Conservation (phyloP, 2,797 vertebrate species). For the Luscinia megarhynchos region DNA sequence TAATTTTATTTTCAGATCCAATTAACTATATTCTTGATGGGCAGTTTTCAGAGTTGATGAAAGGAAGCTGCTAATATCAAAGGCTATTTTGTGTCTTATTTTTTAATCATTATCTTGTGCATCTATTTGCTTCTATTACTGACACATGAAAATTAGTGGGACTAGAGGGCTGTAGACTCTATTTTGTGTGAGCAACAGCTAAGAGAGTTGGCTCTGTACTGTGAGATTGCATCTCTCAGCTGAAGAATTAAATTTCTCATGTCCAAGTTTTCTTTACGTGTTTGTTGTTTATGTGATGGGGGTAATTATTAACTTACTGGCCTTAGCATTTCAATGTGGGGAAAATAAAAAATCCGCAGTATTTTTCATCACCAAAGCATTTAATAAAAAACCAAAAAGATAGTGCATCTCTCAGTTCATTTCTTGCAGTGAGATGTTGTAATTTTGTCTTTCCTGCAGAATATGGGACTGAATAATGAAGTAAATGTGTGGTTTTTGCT, state of each 20-base stretch:
- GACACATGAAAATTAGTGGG: not conserved
- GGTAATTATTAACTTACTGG: not conserved
- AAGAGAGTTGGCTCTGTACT: not conserved
- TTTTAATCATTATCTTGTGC: not conserved
- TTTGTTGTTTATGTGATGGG: not conserved
- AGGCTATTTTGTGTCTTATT: not conserved
- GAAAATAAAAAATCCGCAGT: not conserved
- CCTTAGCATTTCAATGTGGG: not conserved
- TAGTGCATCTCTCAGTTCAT: not conserved
- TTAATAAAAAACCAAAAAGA: not conserved
- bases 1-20: not conserved
- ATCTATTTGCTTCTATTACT: not conserved
- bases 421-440: not conserved
- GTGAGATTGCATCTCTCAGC: not conserved
- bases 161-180: not conserved
- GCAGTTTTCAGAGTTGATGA: not conserved
- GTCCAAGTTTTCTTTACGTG: rapidly evolving
- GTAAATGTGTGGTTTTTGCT: not conserved
- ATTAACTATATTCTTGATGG: not conserved
- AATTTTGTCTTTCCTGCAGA: not conserved
- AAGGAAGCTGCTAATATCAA: not conserved
- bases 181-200: not conserved
- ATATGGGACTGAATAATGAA: not conserved
- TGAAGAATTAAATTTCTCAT: not conserved
- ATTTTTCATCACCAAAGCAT: not conserved